Base-by-base conservation (phyloP, 2,113 vertebrate species). In the Canis aureus region DNA sequence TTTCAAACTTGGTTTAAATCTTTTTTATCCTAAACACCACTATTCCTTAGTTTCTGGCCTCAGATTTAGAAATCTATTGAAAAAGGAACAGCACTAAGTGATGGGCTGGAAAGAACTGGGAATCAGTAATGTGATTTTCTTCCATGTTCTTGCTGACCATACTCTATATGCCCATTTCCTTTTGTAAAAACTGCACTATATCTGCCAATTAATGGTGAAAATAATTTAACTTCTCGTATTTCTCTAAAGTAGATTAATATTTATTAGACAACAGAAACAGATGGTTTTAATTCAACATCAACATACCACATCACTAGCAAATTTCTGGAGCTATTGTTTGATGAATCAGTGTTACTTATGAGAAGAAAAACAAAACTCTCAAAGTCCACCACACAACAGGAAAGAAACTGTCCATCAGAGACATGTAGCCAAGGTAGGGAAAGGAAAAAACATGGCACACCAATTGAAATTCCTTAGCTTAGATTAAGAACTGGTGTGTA, bases 241-340 rank as follows among this genome's bases (percentile, higher is more conserved):
- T 94, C 73, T 76, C 55, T 87, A 74, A 86, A 91, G 57, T 64
- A 95, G 79, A 69, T 94, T 79, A 67, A 32, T 80, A 59, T 51
- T 92, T 91, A 89, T 57, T 96, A 93, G 29, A 51, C 29, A 93
- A 62, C 91, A 94, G 12, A 94, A 94, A 95, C 25, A 83, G 0
- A 64, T 55, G 57, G 78, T 78, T 95, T 96, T 81, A 51, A 97
- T 74, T 95, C 57, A 89, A 74, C 78, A 88, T 89, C 38, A 95
- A 82, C 11, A 92, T 5, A 7, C 22, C 53, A 16, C 16, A 82
- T 27, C 4, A 76, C 25, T 62, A 94, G 60, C 38, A 66, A 80
- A 74, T 93, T 87, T 82, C 60, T 95, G 22, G 27, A 83, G 13
- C 66, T 93, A 51, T 25, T 94, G 35, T 89, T 93, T 91, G 90